phyloP scores from a whole-genome alignment of 2,888 invertebrate genomes.

The Pharmacophagus antenor region DNA sequence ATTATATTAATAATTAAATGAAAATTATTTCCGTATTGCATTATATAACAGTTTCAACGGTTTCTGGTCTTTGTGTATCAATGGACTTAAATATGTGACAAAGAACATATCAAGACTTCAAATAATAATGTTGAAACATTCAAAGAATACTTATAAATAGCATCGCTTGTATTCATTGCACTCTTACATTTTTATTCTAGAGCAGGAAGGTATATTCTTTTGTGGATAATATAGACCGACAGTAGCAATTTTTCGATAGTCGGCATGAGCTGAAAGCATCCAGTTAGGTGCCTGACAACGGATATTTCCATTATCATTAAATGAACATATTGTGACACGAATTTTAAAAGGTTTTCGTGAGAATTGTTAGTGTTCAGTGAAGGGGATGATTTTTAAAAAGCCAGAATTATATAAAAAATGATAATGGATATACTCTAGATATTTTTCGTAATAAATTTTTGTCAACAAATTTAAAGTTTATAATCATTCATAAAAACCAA shows the following conservation, averaged over 20 bases:
- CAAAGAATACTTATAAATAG: not conserved
- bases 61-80: too few relatives aligned
- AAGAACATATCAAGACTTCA: not conserved
- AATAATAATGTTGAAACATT: not conserved
- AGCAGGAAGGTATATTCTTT: not conserved
- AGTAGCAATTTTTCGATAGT: slow-evolving; percentile 6
- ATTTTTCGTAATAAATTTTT: not conserved
- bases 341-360: slow-evolving; percentile 4
- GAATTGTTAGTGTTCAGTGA: not conserved
- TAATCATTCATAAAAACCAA: too few relatives aligned
- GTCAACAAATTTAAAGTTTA: too few relatives aligned
- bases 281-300: not conserved
- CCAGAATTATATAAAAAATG: not conserved
- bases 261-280: slow-evolving; percentile 8
- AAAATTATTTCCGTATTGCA: too few relatives aligned
- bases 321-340: slow-evolving; percentile 9
- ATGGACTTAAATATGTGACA: not conserved
- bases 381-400: not conserved
- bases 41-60: too few relatives aligned
- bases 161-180: not conserved
- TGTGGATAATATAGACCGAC: not conserved
- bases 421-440: not conserved
- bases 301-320: slow-evolving; percentile 1
- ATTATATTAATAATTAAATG: not conserved
- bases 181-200: slow-evolving; percentile 1